A percentile compares a stretch with the other conserved stretches of the same genome.
Conservation (phyloP, 2,113 vertebrate species). For the Alouatta palliata region DNA sequence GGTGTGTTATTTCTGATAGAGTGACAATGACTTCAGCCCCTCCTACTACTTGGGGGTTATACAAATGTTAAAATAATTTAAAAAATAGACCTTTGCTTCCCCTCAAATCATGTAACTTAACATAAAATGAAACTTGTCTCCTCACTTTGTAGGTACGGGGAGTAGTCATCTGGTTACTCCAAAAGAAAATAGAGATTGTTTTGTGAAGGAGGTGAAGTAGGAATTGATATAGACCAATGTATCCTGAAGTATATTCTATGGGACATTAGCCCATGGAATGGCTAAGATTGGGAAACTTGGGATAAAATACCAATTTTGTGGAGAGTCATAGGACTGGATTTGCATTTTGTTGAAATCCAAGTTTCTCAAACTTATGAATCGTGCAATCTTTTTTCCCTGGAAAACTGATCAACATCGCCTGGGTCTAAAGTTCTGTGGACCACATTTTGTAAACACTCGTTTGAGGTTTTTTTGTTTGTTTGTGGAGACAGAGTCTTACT, state of each 20-base stretch:
- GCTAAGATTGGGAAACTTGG: background rate
- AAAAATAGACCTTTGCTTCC: background rate
- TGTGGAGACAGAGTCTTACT: too few species aligned
- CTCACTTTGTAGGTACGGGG: background rate
- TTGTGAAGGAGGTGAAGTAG: background rate
- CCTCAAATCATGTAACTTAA: background rate
- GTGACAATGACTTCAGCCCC: background rate
- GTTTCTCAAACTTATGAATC: slow-evolving; percentile 9
- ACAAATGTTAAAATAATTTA: background rate
- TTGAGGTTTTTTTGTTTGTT: background rate
- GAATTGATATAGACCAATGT: background rate
- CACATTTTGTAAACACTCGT: background rate
- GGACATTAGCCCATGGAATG: background rate
- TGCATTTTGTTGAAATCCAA: background rate
- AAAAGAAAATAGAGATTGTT: background rate
- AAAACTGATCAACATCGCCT: background rate
- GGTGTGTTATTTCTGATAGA: background rate
- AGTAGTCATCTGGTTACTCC: background rate
- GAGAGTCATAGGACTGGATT: background rate
- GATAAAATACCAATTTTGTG: background rate
- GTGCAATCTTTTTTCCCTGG: background rate
- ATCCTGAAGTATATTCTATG: background rate
- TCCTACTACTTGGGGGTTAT: background rate
- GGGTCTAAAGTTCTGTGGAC: background rate
- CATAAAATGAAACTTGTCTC: background rate